Percentiles rank a stretch among this genome's conserved stretches.
Conservation (phyloP, 2,113 vertebrate genomes). For the Picathartes gymnocephalus region DNA sequence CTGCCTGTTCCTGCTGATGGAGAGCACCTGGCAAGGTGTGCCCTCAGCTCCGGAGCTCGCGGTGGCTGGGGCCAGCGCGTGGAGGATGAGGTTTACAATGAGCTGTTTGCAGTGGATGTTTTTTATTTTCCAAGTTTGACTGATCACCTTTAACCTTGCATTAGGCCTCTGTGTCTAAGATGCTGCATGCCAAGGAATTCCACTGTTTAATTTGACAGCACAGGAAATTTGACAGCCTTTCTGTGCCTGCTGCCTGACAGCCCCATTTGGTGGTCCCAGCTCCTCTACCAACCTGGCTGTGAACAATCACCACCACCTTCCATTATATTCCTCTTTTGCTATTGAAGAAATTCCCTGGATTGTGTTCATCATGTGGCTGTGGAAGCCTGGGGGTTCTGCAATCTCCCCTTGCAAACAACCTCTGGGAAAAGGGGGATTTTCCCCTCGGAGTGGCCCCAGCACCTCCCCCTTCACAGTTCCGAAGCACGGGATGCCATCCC, state of each 20-base stretch:
- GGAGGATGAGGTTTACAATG: neutral
- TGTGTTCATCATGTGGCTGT: accelerated
- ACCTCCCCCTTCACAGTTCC: neutral
- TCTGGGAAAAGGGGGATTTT: neutral
- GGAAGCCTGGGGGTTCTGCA: neutral
- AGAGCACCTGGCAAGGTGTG: accelerated
- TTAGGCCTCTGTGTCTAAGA: accelerated
- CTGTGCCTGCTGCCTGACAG: neutral
- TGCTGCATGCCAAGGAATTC: neutral
- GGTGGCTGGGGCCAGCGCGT: accelerated
- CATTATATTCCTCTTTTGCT: neutral
- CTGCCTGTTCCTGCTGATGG: neutral
- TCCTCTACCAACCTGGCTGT: neutral
- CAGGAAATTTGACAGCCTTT: neutral
- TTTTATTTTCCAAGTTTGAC: neutral
- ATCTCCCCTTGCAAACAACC: neutral
- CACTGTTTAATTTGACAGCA: neutral
- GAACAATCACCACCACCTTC: neutral
- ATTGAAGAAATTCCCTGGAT: neutral
- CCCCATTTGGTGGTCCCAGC: accelerated
- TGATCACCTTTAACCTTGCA: neutral
- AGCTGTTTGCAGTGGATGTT: accelerated
- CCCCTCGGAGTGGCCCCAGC: neutral
- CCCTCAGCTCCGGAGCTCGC: accelerated
- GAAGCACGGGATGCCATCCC: neutral